Conservation (phyloP, 2,113 vertebrate genomes). For the Odontophorus gujanensis region DNA sequence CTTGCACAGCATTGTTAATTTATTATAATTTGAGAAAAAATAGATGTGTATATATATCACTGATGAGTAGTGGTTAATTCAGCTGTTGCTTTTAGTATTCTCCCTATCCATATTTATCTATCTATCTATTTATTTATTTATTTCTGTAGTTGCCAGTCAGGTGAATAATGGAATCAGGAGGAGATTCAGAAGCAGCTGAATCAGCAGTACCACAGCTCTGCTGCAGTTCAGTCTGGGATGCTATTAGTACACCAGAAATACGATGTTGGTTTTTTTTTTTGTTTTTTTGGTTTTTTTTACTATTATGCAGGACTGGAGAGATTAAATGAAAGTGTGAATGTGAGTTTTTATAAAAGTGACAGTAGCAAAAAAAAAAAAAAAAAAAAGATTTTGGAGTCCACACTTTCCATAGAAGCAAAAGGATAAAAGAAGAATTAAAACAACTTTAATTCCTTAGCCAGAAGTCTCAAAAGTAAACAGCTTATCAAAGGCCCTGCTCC, state of each 20-base stretch:
- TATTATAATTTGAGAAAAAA: background rate
- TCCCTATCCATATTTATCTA: background rate
- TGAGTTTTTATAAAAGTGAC: background rate
- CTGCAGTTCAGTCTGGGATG: rapidly evolving
- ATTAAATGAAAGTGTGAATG: background rate
- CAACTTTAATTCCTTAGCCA: background rate
- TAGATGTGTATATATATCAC: background rate
- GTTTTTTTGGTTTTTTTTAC: background rate
- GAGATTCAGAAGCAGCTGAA: background rate
- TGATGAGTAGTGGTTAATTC: background rate
- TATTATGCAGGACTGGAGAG: background rate
- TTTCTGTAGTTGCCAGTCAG: background rate
- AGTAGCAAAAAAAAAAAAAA: background rate
- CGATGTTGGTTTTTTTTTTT: too few species aligned
- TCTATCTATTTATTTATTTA: background rate
- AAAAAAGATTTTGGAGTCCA: too few species aligned
- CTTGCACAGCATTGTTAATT: background rate
- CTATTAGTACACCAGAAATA: background rate
- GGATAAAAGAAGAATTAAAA: background rate
- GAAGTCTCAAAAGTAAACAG: background rate
- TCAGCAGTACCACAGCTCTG: background rate
- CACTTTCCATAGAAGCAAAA: conserved; percentile 6
- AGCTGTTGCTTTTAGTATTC: background rate
- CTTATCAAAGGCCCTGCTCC: background rate
- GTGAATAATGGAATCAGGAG: background rate